phyloP scores from a whole-genome alignment of 2,113 vertebrate species.

The Prionailurus viverrinus region DNA sequence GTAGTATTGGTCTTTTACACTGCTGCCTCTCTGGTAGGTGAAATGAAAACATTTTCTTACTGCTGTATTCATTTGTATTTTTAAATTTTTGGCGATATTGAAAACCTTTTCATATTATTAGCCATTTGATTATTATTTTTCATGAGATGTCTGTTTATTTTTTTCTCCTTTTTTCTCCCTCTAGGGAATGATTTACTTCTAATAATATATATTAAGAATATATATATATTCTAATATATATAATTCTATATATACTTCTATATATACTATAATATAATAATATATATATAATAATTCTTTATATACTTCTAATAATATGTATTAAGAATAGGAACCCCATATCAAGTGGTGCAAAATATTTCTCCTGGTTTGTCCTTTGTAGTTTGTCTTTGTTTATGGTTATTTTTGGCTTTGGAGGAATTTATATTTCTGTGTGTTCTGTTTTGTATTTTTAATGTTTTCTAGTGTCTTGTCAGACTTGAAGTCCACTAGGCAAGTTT shows the following conservation, averaged over 20 bases:
- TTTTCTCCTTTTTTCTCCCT: neutral
- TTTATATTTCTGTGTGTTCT: constrained; percentile 36
- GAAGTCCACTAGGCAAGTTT: neutral
- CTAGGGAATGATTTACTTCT: neutral
- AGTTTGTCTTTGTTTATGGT: constrained; percentile 10
- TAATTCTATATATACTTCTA: no score
- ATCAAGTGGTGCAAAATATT: neutral
- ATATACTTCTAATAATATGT: neutral
- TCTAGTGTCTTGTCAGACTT: constrained; percentile 33
- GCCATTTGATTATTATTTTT: constrained; percentile 8
- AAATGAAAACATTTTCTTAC: constrained; percentile 42
- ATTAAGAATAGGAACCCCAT: constrained; percentile 27
- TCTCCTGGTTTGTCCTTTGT: constrained; percentile 34
- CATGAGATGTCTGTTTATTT: neutral
- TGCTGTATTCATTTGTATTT: neutral
- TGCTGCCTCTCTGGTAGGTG: neutral
- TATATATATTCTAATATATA: no score
- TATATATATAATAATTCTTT: neutral
- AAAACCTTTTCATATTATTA: constrained; percentile 6
- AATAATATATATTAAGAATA: constrained; percentile 28
- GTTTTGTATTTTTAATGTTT: constrained; percentile 56
- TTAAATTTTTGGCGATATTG: constrained; percentile 36
- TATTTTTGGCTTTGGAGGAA: neutral
- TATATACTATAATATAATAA: no score
- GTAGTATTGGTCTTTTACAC: neutral